These are phyloP conservation scores for Aythya fuligula DNA, from an alignment of 2,797 vertebrate genomes.

Conservation along the genomic window DNA sequence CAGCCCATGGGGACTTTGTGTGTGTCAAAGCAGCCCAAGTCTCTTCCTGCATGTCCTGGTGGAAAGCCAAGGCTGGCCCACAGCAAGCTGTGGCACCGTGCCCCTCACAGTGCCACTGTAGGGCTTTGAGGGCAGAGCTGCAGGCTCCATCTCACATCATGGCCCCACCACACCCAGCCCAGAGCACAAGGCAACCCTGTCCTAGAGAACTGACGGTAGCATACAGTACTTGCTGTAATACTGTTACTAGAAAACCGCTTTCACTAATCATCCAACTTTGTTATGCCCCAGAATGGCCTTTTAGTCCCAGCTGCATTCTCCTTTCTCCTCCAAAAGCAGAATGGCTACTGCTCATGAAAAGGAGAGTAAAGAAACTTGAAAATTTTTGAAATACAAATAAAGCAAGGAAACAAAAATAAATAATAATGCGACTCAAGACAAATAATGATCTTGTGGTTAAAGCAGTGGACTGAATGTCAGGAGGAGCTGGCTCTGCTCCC, in stretches of 20 bases:
- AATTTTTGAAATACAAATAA: constrained; percentile 35
- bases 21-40: neutral
- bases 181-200: neutral
- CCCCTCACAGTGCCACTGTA: neutral
- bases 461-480: neutral
- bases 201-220: neutral
- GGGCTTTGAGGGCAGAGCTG: neutral
- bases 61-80: neutral
- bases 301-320: neutral
- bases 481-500: constrained; percentile 11
- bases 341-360: neutral
- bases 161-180: neutral
- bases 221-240: neutral
- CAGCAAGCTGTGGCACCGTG: accelerated
- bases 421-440: neutral
- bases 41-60: neutral
- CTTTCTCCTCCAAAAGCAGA: neutral
- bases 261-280: neutral
- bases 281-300: neutral
- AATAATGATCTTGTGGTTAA: neutral
- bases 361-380: neutral
- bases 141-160: neutral
- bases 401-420: constrained; percentile 23
- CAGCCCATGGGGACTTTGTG: neutral
- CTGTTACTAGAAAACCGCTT: neutral